These are phyloP conservation scores for Chloroceryle aenea DNA, from an alignment of 2,113 vertebrate genomes.

Conservation along the genomic window DNA sequence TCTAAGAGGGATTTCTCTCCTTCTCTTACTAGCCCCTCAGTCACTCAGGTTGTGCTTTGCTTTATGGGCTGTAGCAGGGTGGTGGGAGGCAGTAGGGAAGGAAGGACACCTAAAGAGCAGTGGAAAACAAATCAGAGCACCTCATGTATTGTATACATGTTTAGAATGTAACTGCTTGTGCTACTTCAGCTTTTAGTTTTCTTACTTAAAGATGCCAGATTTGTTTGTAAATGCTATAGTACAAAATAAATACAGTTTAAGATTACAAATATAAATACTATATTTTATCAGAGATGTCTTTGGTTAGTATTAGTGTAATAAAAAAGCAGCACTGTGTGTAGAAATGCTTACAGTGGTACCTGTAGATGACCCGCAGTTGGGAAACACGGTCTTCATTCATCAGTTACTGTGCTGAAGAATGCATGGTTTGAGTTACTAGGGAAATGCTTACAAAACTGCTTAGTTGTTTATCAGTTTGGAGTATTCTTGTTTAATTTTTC, in stretches of 20 bases:
- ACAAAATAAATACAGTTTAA: not conserved
- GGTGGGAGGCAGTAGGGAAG: not conserved
- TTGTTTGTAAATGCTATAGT: not conserved
- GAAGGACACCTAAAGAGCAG: not conserved
- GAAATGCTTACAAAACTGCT: not conserved
- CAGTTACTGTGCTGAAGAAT: not conserved
- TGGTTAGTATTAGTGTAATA: not conserved
- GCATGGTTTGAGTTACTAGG: not conserved
- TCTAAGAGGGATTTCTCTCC: not conserved
- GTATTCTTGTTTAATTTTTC: not conserved
- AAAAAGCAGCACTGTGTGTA: not conserved
- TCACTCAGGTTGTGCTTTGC: not conserved
- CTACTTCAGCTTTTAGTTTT: not conserved
- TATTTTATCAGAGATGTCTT: not conserved
- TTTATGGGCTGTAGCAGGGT: not conserved
- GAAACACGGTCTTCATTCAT: not conserved
- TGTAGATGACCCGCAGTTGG: not conserved
- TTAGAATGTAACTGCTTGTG: not conserved
- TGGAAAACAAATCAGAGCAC: not conserved
- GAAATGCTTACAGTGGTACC: not conserved
- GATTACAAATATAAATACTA: not conserved
- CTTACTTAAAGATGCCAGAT: not conserved
- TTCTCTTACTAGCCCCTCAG: not conserved
- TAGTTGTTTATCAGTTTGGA: not conserved
- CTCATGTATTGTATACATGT: not conserved